Evolutionary conservation across 64 coral and sea anemone species (phyloP), one percentile per base, ranked within the genome.

Genomic region (Montipora efflorescens): DNA sequence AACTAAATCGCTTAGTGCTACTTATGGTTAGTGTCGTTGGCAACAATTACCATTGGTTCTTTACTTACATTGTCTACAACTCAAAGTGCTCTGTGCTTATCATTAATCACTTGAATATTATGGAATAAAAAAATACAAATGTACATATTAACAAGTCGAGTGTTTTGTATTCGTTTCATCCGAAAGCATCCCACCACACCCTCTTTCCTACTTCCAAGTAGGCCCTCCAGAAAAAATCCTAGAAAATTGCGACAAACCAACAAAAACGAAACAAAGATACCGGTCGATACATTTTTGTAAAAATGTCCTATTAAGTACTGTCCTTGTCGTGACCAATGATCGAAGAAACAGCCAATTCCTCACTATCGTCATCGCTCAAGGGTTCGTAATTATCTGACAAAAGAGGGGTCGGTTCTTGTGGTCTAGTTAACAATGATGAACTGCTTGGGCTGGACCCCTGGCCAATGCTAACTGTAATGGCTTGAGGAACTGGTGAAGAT

Each of bases 311-410:
- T 48, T 68, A 84, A 19, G 47, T 4, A 67, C 62, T 19, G 58
- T 84, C 25, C 74, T 46, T 76, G 45, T 86, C 61, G 43, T 84
- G 25, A n/a, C 28, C 46, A 44, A 47, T 10, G 13, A 45, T 86
- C 9, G 66, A 72, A 72, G 62, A 22, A 16, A 59, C 44, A 59
- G 14, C 76, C 49, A 79, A 10, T 43, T 70, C 74, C 19, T 88
- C 75, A 16, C 8, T 92, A n/a, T 95, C 96, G 36, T 98, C 96
- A 55, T 98, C 96, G 68, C 96, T 98, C 28, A 98, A 82, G 5
- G 96, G 96, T 80, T 98, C 96, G 46, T 98, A 98, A 59, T 92
- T 91, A 70, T 98, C 96, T 23, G 96, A 98, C 69, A 98, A 62
- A 12, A 98, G 81, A 18, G 96, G 96, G 22, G 91, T 75, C 16